Conservation (phyloP, 1,140 invertebrate species). For the Coenobita brevimanus region DNA sequence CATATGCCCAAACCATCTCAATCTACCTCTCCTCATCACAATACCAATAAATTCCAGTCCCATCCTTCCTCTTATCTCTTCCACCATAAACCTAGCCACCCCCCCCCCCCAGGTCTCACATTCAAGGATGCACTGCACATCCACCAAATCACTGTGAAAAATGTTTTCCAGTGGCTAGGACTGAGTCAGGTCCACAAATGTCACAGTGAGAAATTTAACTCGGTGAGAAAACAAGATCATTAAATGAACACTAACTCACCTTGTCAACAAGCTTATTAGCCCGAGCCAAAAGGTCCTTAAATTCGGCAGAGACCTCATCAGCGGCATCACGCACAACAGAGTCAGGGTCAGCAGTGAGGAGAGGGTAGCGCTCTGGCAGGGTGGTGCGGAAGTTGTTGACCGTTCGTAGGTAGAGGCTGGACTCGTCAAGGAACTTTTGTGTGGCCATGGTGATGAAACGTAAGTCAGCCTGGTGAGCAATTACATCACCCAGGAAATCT, state of each 20-base stretch:
- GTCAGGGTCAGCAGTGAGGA: slow-evolving; percentile 64
- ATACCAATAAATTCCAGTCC: too few species aligned
- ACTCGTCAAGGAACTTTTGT: slow-evolving; percentile 95
- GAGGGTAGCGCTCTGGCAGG: slow-evolving; percentile 79
- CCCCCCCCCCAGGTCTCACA: too few species aligned
- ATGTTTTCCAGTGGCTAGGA: too few species aligned
- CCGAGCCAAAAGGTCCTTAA: slow-evolving; percentile 81
- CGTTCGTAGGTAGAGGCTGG: slow-evolving; percentile 86
- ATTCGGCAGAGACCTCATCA: slow-evolving; percentile 72
- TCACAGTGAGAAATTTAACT: too few species aligned
- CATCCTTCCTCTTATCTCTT: too few species aligned
- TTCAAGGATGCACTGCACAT: too few species aligned
- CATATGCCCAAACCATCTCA: too few species aligned
- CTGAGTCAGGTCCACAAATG: too few species aligned
- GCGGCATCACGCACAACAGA: slow-evolving; percentile 66
- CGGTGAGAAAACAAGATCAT: too few species aligned
- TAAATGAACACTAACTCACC: slow-evolving; percentile 21
- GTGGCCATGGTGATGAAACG: slow-evolving; percentile 95
- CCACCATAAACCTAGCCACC: too few species aligned
- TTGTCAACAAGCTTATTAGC: slow-evolving; percentile 87
- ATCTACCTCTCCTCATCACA: too few species aligned
- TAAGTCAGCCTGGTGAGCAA: slow-evolving; percentile 94
- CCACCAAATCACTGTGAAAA: too few species aligned
- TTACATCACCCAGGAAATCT: slow-evolving; percentile 94
- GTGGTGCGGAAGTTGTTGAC: slow-evolving; percentile 90